phyloP scores from a whole-genome alignment of 2,797 vertebrate genomes.

The Characodon lateralis region DNA sequence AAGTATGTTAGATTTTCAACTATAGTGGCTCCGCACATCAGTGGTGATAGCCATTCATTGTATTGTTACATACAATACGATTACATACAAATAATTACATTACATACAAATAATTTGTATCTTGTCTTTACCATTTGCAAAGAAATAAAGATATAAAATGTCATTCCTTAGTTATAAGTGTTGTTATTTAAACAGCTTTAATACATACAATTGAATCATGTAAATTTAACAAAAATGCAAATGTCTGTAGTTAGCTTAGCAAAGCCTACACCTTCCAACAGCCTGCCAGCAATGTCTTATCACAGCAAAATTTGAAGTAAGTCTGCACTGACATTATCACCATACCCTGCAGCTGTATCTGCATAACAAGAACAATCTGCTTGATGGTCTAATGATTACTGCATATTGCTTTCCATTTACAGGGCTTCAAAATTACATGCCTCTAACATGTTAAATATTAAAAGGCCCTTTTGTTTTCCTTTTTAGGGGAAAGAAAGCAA shows the following conservation, averaged over 20 bases:
- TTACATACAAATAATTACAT: neutral
- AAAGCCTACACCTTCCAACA: neutral
- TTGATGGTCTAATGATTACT: slow-evolving; percentile 60
- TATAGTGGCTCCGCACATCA: neutral
- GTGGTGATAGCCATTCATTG: neutral
- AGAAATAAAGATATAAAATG: neutral
- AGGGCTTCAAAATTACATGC: slow-evolving; percentile 40
- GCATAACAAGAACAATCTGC: slow-evolving; percentile 50
- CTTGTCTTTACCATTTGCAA: neutral
- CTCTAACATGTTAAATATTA: slow-evolving; percentile 57
- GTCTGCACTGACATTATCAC: slow-evolving; percentile 45
- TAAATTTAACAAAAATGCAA: neutral
- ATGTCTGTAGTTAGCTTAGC: neutral
- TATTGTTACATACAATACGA: neutral
- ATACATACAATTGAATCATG: neutral
- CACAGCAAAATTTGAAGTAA: slow-evolving; percentile 16
- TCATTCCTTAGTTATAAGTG: neutral
- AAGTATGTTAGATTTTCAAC: too few species aligned
- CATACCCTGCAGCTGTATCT: slow-evolving; percentile 45
- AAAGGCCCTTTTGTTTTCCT: slow-evolving; percentile 44
- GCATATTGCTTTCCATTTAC: slow-evolving; percentile 54
- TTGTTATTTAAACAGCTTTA: neutral
- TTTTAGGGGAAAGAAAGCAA: slow-evolving; percentile 44
- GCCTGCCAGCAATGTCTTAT: neutral
- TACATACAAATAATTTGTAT: neutral